Conservation (phyloP, 1,140 invertebrate species). For the Heliconius nattereri region DNA sequence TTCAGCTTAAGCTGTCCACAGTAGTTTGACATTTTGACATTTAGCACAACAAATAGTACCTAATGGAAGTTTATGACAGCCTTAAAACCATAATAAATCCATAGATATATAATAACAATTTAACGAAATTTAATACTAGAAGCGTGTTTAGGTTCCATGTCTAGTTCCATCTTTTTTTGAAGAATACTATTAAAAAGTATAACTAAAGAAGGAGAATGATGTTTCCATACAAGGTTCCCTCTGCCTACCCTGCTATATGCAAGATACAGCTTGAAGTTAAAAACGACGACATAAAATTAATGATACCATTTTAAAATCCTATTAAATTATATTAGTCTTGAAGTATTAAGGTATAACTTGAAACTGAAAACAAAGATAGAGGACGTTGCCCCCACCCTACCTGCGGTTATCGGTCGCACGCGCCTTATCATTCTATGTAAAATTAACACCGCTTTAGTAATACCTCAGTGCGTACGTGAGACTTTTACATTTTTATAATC, state of each 20-base stretch:
- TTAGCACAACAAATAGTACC: background rate
- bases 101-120: background rate
- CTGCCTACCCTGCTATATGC: background rate
- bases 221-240: background rate
- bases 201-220: background rate
- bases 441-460: conserved; percentile 32
- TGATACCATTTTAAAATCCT: background rate
- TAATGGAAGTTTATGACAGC: background rate
- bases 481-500: conserved; percentile 26
- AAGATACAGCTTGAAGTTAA: background rate
- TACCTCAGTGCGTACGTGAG: conserved; percentile 35
- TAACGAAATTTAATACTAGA: background rate
- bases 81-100: background rate
- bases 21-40: conserved; percentile 10
- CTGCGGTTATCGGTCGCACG: conserved; percentile 39
- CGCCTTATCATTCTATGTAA: conserved; percentile 33
- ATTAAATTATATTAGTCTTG: background rate
- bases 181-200: too few relatives aligned
- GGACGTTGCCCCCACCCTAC: conserved; percentile 35
- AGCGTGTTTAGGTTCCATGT: too few relatives aligned
- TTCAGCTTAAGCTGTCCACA: background rate
- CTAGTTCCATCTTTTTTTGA: too few relatives aligned
- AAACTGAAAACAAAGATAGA: conserved; percentile 24
- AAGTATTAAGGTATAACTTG: background rate
- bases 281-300: too few relatives aligned